phyloP scores from a whole-genome alignment of 1,140 invertebrate species.

The Caenorhabditis latens region DNA sequence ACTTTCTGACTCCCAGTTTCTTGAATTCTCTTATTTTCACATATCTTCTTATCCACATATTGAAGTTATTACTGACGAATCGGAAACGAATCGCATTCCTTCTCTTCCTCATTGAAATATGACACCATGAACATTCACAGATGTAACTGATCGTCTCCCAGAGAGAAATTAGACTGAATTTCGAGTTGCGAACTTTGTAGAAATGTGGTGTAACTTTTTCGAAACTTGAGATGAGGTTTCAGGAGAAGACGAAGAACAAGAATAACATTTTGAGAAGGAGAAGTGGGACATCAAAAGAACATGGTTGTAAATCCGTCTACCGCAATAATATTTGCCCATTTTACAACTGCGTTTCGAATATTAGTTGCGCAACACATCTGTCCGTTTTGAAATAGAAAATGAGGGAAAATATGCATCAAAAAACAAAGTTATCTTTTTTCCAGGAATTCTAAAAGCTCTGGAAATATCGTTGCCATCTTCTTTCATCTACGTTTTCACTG shows the following conservation, averaged over 20 bases:
- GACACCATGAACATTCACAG: slow-evolving; percentile 54
- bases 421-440: slow-evolving; percentile 30
- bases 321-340: slow-evolving; percentile 38
- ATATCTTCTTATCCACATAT: not conserved
- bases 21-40: not conserved
- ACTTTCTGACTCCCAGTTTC: not conserved
- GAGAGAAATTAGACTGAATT: not conserved
- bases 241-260: not conserved
- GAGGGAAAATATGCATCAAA: not conserved
- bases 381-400: no score
- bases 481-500: slow-evolving; percentile 86
- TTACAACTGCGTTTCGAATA: slow-evolving; percentile 13
- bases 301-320: slow-evolving; percentile 12
- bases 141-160: slow-evolving; percentile 44
- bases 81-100: slow-evolving; percentile 27
- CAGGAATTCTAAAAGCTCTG: slow-evolving; percentile 82
- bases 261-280: slow-evolving; percentile 18
- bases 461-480: slow-evolving; percentile 82
- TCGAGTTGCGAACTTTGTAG: slow-evolving; percentile 42
- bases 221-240: slow-evolving; percentile 44
- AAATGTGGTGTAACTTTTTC: slow-evolving; percentile 47
- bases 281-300: slow-evolving; percentile 1
- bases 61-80: slow-evolving; percentile 39
- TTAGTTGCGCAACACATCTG: slow-evolving; percentile 18
- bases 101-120: not conserved